Percentiles rank a stretch among this genome's conserved stretches.
Conservation (phyloP, 2,797 vertebrate species). For the Tiaroga cobitis region DNA sequence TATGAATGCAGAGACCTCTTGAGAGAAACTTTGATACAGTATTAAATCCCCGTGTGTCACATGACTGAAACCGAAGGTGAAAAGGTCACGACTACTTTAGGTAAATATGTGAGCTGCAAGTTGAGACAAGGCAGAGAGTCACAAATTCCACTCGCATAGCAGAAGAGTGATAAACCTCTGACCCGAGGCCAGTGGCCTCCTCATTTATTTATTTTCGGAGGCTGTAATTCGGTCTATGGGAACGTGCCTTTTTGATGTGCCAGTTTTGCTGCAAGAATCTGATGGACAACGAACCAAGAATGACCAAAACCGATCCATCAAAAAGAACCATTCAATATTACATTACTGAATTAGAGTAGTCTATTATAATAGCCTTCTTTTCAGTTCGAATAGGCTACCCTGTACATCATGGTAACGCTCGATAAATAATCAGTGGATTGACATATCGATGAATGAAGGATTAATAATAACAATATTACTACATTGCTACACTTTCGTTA, state of each 20-base stretch:
- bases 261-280: constrained; percentile 33
- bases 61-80: constrained; percentile 43
- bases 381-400: neutral
- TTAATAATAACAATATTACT: neutral
- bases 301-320: neutral
- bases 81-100: constrained; percentile 64
- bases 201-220: constrained; percentile 67
- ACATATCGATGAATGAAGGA: neutral
- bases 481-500: neutral
- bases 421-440: neutral
- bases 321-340: constrained; percentile 1
- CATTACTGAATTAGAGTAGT: neutral
- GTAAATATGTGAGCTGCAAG: constrained; percentile 73
- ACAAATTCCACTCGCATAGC: constrained; percentile 71
- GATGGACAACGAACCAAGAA: constrained; percentile 20
- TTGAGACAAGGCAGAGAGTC: constrained; percentile 72
- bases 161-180: constrained; percentile 68
- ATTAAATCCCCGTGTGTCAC: constrained; percentile 26
- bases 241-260: constrained; percentile 48
- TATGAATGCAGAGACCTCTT: neutral
- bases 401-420: neutral
- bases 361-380: neutral
- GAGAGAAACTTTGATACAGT: constrained; percentile 14
- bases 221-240: constrained; percentile 53
- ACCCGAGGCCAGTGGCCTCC: constrained; percentile 65